phyloP scores from a whole-genome alignment of 2,888 invertebrate species.

The Thymelicus sylvestris region DNA sequence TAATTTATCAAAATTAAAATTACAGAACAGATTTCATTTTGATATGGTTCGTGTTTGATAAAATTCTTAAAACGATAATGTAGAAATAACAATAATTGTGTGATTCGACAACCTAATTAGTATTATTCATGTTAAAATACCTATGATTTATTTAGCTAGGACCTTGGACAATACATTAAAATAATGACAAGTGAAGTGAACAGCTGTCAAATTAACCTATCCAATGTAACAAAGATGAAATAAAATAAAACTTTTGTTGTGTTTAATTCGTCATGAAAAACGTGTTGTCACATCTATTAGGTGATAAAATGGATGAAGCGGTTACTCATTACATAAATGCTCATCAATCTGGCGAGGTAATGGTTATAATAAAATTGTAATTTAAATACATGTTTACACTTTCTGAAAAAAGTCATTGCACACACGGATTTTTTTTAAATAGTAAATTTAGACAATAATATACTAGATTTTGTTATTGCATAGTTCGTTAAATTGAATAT shows the following conservation, averaged over 20 bases:
- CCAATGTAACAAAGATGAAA: slow-evolving; percentile 41
- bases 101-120: no score
- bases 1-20: no score
- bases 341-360: slow-evolving; percentile 69
- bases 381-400: background rate
- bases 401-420: background rate
- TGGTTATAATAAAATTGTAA: slow-evolving; percentile 20
- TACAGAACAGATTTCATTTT: no score
- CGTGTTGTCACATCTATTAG: slow-evolving; percentile 63
- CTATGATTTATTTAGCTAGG: no score
- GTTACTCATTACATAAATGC: slow-evolving; percentile 77
- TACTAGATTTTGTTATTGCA: no score
- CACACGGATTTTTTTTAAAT: background rate
- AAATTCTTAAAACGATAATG: no score
- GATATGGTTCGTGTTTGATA: no score
- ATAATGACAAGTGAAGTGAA: slow-evolving; percentile 6
- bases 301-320: slow-evolving; percentile 75
- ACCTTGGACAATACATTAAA: no score
- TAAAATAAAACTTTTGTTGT: slow-evolving; percentile 47
- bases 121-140: no score
- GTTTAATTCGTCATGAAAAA: slow-evolving; percentile 59
- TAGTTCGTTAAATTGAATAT: no score
- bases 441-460: background rate
- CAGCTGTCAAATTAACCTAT: slow-evolving; percentile 57
- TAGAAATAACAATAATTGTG: no score